phyloP scores from a whole-genome alignment of 2,797 vertebrate species.

The Pipistrellus nathusii region DNA sequence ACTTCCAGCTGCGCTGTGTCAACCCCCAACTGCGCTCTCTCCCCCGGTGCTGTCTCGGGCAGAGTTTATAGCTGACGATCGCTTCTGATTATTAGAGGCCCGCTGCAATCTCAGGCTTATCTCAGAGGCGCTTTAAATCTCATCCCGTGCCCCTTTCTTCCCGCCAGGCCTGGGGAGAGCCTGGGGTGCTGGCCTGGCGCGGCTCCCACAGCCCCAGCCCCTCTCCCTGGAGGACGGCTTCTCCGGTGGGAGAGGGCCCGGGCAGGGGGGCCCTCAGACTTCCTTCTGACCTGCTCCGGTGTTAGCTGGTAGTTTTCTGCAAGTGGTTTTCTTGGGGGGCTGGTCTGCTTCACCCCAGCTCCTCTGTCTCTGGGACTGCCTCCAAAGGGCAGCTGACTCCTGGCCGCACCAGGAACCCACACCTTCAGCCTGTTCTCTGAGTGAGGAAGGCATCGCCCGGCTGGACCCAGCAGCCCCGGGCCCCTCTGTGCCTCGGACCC shows the following conservation, averaged over 20 bases:
- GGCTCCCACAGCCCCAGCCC: background rate
- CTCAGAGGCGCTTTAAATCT: background rate
- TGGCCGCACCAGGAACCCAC: background rate
- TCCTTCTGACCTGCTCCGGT: background rate
- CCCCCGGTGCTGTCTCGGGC: background rate
- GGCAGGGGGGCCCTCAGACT: too few relatives aligned
- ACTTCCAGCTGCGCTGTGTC: background rate
- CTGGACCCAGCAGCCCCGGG: background rate
- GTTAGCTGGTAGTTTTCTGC: background rate
- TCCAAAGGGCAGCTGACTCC: background rate
- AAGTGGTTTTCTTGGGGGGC: background rate
- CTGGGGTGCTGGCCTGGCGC: background rate
- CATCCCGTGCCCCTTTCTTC: background rate
- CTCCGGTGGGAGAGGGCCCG: fast-evolving
- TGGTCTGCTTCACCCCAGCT: background rate
- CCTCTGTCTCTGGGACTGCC: background rate
- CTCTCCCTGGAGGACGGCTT: background rate
- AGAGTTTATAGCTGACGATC: background rate
- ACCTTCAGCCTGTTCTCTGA: background rate
- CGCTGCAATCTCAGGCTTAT: background rate
- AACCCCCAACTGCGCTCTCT: background rate
- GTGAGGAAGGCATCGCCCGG: background rate
- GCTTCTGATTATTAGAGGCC: background rate
- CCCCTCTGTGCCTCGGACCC: background rate
- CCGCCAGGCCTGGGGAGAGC: too few relatives aligned